Evolutionary conservation across 2,113 vertebrate species (phyloP), one percentile per base, ranked within the genome.

Genomic region (Isichthys henryi): DNA sequence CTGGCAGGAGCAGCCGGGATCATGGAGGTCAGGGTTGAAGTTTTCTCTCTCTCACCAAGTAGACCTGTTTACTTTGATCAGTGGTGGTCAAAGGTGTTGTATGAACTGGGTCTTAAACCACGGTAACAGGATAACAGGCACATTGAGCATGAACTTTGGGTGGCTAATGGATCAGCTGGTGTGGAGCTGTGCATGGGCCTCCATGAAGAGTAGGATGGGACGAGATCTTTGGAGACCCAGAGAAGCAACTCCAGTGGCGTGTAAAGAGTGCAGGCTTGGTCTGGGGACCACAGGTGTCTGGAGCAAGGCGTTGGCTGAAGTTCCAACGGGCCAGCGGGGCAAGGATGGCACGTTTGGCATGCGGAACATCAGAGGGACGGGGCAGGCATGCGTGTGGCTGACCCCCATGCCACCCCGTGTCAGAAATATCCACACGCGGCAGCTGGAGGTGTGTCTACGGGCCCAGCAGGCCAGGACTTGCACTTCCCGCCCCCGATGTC

Each of bases 401-500:
- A 89, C 31, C 50, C 31, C 48, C 8, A 53, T 45, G 48, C 46
- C 74, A 80, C 74, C 88, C 88, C 35, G 56, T 23, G 83, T 48
- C 83, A 49, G 56, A 70, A 89, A 89, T 89, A 89, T 46, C 89
- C 49, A 5, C 7, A n/a, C 6, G 45, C 62, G 48, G 84, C 89
- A 89, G 89, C 89, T 89, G 89, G 88, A 49, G 35, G 82, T 52
- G 89, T 58, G 88, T 82, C 80, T 39, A 9, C 13, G 49, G 50
- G 77, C 52, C 43, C 17, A 89, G 89, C 89, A 89, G 89, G 89
- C 89, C 31, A 48, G 58, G 89, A 43, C 89, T 31, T 89, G 89
- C 80, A 45, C 89, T 48, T 89, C 52, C n/a, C 89, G 39, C 50
- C 77, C 5, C 50, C 10, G 3, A 86, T 9, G 49, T 53, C 52